Base-by-base conservation (phyloP, 2,888 invertebrate genomes). In the Tenodera sinensis region DNA sequence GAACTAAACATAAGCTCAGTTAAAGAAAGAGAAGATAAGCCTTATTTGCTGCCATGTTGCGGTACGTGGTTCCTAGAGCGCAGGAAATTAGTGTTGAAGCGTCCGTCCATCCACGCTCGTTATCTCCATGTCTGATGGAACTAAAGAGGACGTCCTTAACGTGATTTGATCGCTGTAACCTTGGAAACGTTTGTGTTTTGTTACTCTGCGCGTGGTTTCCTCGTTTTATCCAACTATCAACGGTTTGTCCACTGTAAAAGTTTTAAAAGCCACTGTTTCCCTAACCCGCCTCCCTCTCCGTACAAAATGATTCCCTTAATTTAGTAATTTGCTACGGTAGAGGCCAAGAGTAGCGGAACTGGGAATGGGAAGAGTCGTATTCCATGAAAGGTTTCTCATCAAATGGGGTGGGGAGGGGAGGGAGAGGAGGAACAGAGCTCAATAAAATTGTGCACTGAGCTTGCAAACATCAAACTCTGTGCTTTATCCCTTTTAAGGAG, bases 151-250 rank as follows among this genome's bases (percentile, higher is more conserved):
- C 81, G 81, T 71, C 28, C 28, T 82, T 87, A 87, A 87, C 30
- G 71, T 30, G 87, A 87, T 87, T 87, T 87, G 87, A 81, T 71
- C 87, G n/a, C 87, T 42, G 87, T 82, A 87, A 71, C 87, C 87
- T 87, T 87, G 87, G 87, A 71, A 87, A 81, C 30, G 30, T 87
- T 87, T 87, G 30, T 81, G 54, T 28, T 81, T 87, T 87, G 87
- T 87, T 83, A 30, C 28, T 83, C 30, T 88, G 92, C 92, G 92
- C 92, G 91, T 93, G 92, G 92, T 91, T 3, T 71, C 54, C 54
- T 71, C 54, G 54, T 71, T 71, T 71, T 71, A 71, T 71, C 54
- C 54, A 71, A 71, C 54, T 71, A 71, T 71, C 54, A 71, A 71
- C 54, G 54, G 54, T 71, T 71, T 71, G 54, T 71, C 54, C 54